Conservation (phyloP, 2,113 vertebrate species). For the Numida meleagris region DNA sequence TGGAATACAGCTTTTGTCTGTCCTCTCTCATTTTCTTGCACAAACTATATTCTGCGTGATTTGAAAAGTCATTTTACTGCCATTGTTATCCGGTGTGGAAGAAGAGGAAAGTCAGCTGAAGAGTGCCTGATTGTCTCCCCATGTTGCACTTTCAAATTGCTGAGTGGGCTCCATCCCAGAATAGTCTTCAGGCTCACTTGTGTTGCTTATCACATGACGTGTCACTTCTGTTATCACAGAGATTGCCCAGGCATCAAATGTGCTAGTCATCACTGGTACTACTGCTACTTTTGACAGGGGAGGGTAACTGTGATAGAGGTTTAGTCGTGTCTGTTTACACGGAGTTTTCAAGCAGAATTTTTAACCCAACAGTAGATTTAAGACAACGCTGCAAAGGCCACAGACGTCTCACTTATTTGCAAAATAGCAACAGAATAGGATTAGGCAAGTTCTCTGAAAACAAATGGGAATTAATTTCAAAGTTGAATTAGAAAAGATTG, state of each 20-base stretch:
- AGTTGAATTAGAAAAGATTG: background rate
- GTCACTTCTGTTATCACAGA: background rate
- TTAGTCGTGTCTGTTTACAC: background rate
- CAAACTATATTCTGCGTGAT: background rate
- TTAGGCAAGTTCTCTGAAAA: background rate
- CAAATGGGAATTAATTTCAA: background rate
- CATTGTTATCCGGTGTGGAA: background rate
- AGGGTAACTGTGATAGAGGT: background rate
- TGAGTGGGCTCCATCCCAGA: constrained; percentile 45
- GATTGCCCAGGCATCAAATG: background rate
- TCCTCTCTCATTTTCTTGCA: background rate
- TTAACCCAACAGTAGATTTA: background rate
- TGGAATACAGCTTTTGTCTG: background rate
- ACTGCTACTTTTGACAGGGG: background rate
- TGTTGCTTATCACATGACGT: constrained; percentile 26
- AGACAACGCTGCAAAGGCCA: background rate
- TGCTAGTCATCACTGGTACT: background rate
- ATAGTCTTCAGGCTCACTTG: background rate
- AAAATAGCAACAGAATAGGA: background rate
- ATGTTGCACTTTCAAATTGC: background rate
- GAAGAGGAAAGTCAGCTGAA: background rate
- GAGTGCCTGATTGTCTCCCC: background rate
- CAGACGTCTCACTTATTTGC: background rate
- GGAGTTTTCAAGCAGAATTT: background rate
- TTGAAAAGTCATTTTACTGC: background rate